Conservation (phyloP, 2,113 vertebrate species). For the Tragulus kanchil region DNA sequence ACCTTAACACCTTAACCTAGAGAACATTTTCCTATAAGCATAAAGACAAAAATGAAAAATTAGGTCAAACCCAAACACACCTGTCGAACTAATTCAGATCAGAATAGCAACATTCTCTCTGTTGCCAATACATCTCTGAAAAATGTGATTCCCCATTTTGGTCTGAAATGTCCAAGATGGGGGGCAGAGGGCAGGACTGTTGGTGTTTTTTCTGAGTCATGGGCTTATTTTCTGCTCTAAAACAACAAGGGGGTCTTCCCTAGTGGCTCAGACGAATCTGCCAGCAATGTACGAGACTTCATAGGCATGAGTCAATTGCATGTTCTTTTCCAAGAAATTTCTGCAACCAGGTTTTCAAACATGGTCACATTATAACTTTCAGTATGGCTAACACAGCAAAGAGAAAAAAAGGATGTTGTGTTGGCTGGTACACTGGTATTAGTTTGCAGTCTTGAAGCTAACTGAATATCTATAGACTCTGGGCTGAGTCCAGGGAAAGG, state of each 20-base stretch:
- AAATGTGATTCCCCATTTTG: background rate
- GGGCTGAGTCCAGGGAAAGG: background rate
- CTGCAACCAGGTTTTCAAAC: conserved; percentile 44
- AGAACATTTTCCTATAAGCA: conserved; percentile 2
- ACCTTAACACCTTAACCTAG: background rate
- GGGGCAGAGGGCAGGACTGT: background rate
- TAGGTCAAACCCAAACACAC: conserved; percentile 44
- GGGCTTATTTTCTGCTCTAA: background rate
- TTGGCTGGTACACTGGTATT: conserved; percentile 61
- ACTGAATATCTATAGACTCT: conserved; percentile 67
- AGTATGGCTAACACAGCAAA: conserved; percentile 78
- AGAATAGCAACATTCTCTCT: background rate
- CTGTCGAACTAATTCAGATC: conserved; percentile 36
- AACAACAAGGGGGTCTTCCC: conserved; percentile 3
- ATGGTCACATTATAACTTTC: conserved; percentile 80
- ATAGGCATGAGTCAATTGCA: conserved; percentile 34
- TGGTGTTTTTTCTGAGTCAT: background rate
- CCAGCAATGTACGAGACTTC: background rate
- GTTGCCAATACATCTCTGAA: background rate
- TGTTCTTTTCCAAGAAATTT: conserved; percentile 68
- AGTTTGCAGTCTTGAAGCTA: conserved; percentile 75
- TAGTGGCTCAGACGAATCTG: background rate
- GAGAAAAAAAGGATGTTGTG: conserved; percentile 24
- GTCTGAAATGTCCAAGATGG: background rate
- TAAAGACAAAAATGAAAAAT: conserved; percentile 34